Percentiles rank a stretch among this genome's conserved stretches.
Evolutionary conservation across 1,140 invertebrate species (phyloP).

Genomic region (Platyscapa corneri): DNA sequence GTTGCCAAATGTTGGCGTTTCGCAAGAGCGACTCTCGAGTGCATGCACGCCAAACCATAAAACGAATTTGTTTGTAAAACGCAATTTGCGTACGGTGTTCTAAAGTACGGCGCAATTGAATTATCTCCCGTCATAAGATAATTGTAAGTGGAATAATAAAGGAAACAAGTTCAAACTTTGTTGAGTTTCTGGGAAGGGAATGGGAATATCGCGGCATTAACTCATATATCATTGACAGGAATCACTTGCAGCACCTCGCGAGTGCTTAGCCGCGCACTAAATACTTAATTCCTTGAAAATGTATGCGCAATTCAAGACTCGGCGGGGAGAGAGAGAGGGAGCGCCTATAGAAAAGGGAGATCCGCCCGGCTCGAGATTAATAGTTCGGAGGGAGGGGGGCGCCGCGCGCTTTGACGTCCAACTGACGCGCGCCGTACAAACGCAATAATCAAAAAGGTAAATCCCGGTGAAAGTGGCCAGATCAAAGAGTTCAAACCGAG

Average conservation of each 20-base stretch:
- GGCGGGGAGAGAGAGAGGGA: not conserved
- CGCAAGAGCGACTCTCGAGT: not conserved
- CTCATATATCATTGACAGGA: not conserved
- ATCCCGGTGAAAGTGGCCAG: slow-evolving; percentile 54
- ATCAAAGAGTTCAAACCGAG: slow-evolving; percentile 57
- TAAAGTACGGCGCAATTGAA: not conserved
- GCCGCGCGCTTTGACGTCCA: not conserved
- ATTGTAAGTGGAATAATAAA: not conserved
- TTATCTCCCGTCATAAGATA: not conserved
- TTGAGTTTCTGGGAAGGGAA: not conserved
- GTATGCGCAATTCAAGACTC: not conserved
- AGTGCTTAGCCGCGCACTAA: not conserved
- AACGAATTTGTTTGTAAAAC: slow-evolving; percentile 2
- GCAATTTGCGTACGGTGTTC: not conserved
- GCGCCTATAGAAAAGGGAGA: not conserved
- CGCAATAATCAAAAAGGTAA: slow-evolving; percentile 52
- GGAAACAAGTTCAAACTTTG: not conserved
- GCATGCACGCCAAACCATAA: not conserved
- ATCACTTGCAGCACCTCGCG: not conserved
- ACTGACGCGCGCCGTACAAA: slow-evolving; percentile 12
- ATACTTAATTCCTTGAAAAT: not conserved
- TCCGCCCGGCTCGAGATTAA: slow-evolving; percentile 12
- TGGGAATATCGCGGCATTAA: not conserved
- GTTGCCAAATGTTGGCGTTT: not conserved
- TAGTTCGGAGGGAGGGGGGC: not conserved